Evolutionary conservation across 2,113 vertebrate species (phyloP).

Genomic region (Ptilorrhoa leucosticta): DNA sequence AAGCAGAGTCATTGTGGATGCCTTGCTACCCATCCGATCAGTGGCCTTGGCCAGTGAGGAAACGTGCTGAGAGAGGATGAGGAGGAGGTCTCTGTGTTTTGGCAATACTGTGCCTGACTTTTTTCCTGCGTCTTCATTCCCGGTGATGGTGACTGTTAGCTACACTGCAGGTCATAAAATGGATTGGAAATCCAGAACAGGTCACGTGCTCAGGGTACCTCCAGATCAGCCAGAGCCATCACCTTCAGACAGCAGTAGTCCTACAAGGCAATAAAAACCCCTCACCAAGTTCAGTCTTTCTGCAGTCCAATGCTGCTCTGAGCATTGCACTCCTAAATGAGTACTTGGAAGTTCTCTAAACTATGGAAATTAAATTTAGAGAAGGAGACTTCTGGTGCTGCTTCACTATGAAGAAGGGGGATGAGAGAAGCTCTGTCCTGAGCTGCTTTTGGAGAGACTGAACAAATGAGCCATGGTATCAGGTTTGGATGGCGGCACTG

Average conservation of each 20-base stretch:
- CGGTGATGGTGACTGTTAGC: not conserved
- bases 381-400: not conserved
- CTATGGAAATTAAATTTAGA: not conserved
- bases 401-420: not conserved
- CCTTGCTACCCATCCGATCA: not conserved
- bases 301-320: not conserved
- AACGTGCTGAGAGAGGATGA: not conserved
- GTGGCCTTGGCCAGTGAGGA: not conserved
- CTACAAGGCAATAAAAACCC: not conserved
- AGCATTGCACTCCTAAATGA: not conserved
- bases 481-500: not conserved
- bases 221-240: not conserved
- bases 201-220: not conserved
- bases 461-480: not conserved
- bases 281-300: not conserved
- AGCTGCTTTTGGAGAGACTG: not conserved
- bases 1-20: not conserved
- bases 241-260: not conserved
- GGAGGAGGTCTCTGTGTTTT: not conserved
- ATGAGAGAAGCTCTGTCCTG: not conserved
- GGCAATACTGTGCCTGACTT: not conserved
- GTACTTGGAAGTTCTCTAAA: not conserved
- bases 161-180: not conserved
- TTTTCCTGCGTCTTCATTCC: not conserved
- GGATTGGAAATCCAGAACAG: not conserved